Percentiles rank a stretch among this genome's conserved stretches.
phyloP scores from a whole-genome alignment of 2,888 invertebrate genomes.

The Bembecia ichneumoniformis region DNA sequence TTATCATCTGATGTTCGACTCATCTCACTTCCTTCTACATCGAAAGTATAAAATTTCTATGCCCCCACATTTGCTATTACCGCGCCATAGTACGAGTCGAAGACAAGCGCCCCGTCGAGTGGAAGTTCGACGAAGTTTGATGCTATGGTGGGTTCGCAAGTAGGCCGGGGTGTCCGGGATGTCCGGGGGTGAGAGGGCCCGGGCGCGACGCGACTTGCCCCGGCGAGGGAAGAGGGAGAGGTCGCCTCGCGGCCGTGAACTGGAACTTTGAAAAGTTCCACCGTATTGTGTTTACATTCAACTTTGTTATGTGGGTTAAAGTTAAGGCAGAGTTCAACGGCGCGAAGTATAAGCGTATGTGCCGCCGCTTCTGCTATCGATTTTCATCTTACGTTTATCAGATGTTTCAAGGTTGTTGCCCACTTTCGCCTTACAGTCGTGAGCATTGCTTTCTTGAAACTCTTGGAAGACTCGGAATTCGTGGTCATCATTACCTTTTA shows the following conservation, averaged over 20 bases:
- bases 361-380: slow-evolving; percentile 61
- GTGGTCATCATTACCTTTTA: too few relatives aligned
- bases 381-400: slow-evolving; percentile 67
- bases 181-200: slow-evolving; percentile 14
- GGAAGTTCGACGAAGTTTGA: slow-evolving; percentile 7
- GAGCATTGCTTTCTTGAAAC: too few relatives aligned
- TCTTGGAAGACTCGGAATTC: too few relatives aligned
- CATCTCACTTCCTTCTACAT: too few relatives aligned
- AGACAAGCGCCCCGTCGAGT: background rate
- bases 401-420: slow-evolving; percentile 57
- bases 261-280: slow-evolving; percentile 66
- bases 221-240: background rate
- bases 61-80: too few relatives aligned
- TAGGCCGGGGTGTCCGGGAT: slow-evolving; percentile 12
- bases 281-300: slow-evolving; percentile 72
- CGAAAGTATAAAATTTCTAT: too few relatives aligned
- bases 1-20: too few relatives aligned
- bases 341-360: slow-evolving; percentile 44
- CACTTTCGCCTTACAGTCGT: background rate
- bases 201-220: slow-evolving; percentile 32
- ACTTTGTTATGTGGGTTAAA: slow-evolving; percentile 74
- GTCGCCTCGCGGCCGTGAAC: slow-evolving; percentile 54
- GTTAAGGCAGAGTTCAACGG: slow-evolving; percentile 68
- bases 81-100: too few relatives aligned
- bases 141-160: slow-evolving; percentile 5